Evolutionary conservation across 2,797 vertebrate genomes (phyloP), one percentile per base, ranked within the genome.

Genomic region (Corythornis leucogaster): DNA sequence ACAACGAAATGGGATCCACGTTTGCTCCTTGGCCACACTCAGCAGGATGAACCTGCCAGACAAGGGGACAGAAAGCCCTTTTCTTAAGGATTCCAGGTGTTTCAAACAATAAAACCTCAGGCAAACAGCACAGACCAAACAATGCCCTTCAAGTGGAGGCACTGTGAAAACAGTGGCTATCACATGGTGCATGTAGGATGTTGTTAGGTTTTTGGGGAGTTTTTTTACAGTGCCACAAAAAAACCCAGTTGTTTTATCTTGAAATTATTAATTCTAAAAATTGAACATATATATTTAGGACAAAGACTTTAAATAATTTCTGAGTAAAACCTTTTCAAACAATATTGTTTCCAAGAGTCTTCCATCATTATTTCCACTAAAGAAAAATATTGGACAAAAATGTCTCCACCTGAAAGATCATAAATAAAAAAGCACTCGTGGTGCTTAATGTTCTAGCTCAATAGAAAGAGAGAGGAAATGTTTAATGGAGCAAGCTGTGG

Each of bases 331-430:
- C 2, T 83, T 84, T 71, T 80, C 53, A 87, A 50, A 31, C 15
- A 92, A 58, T 91, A 94, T 92, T 95, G 70, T 85, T 92, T 95
- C 93, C 93, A 73, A 94, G 31, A 80, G 30, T 17, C 40, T 69
- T 43, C n/a, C 20, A 22, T 62, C 48, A 80, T 68, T 80, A 35
- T 93, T 93, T 97, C 84, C 90, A 85, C 79, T 84, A 96, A 93
- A 79, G 75, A 92, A 84, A 92, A 80, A 73, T 45, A 78, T 12
- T 15, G 11, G 57, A 67, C 38, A 83, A 91, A 93, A 92, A 58
- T 2, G 38, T 73, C 75, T 91, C 58, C 43, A 69, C 58, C 87
- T 92, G 85, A 95, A 95, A 83, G 12, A 53, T 53, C 67, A 85
- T 91, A 80, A 94, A 92, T 78, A 75, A 95, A 95, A 79, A 53